Conservation (phyloP, 2,113 vertebrate genomes). For the Tragelaphus strepsiceros region DNA sequence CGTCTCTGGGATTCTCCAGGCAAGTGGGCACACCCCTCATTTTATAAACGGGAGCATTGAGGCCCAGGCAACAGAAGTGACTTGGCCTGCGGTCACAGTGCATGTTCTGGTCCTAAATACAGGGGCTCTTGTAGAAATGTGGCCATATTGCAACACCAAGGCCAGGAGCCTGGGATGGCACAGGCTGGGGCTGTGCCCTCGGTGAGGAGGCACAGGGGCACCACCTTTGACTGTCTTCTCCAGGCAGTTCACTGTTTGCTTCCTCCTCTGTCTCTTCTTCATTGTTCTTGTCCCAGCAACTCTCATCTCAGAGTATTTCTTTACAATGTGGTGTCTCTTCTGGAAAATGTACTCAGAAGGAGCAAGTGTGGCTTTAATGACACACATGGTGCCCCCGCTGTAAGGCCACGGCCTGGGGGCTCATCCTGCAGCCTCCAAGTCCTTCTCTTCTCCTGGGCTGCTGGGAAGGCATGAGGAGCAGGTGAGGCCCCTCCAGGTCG, state of each 20-base stretch:
- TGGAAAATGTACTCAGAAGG: not conserved
- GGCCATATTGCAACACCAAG: not conserved
- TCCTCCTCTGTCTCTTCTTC: not conserved
- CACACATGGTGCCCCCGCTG: rapidly evolving
- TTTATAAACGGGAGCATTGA: not conserved
- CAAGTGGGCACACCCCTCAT: no score
- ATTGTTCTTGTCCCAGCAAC: not conserved
- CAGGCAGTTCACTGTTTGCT: not conserved
- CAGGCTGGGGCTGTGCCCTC: not conserved
- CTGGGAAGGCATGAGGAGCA: rapidly evolving
- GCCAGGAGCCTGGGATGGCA: not conserved
- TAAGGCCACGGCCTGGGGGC: not conserved
- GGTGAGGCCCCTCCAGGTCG: no score
- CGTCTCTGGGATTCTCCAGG: no score
- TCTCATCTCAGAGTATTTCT: not conserved
- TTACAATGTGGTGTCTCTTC: not conserved
- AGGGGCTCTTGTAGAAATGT: not conserved
- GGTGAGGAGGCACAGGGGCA: no score
- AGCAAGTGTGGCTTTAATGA: not conserved
- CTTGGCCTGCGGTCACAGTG: not conserved
- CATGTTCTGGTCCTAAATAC: not conserved
- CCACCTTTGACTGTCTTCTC: not conserved
- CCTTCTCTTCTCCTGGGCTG: not conserved
- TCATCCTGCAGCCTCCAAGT: no score
- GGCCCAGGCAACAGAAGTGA: not conserved